phyloP scores from a whole-genome alignment of 1,140 invertebrate genomes.

The Pararge aegeria region DNA sequence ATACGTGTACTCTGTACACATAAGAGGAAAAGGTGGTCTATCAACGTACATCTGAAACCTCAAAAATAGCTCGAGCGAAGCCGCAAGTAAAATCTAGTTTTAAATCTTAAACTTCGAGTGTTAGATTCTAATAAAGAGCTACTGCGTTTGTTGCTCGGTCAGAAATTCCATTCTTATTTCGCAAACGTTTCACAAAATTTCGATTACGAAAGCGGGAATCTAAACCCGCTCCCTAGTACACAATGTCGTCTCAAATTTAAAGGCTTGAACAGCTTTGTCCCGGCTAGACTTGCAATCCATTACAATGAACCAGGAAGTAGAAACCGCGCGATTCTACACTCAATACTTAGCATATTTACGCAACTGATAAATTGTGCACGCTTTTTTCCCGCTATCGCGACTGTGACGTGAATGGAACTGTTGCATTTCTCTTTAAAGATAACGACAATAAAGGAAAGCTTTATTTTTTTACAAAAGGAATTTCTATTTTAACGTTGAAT shows the following conservation, averaged over 20 bases:
- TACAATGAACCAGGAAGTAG: constrained; percentile 55
- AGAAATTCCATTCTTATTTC: not conserved
- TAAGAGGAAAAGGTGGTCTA: no score
- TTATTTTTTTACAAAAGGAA: constrained; percentile 16
- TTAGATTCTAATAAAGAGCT: no score
- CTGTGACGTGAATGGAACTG: constrained; percentile 57
- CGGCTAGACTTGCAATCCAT: constrained; percentile 73
- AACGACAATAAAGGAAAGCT: constrained; percentile 28
- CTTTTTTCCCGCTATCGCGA: constrained; percentile 56
- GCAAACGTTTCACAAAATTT: not conserved
- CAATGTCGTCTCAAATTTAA: constrained; percentile 28
- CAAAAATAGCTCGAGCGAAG: no score
- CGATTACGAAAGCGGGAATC: not conserved
- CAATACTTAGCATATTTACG: constrained; percentile 69
- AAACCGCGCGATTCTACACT: constrained; percentile 38
- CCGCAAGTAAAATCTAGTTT: no score
- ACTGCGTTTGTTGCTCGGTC: no score
- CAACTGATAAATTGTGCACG: constrained; percentile 58
- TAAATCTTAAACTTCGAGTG: no score
- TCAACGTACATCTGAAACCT: no score
- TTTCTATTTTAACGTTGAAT: not conserved
- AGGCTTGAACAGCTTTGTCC: constrained; percentile 63
- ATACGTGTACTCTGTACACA: no score
- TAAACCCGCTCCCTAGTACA: constrained; percentile 29
- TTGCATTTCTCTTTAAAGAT: constrained; percentile 64